Evolutionary conservation across 2,888 invertebrate genomes (phyloP), one percentile per base, ranked within the genome.

Genomic region (Lasioglossum malachurum): DNA sequence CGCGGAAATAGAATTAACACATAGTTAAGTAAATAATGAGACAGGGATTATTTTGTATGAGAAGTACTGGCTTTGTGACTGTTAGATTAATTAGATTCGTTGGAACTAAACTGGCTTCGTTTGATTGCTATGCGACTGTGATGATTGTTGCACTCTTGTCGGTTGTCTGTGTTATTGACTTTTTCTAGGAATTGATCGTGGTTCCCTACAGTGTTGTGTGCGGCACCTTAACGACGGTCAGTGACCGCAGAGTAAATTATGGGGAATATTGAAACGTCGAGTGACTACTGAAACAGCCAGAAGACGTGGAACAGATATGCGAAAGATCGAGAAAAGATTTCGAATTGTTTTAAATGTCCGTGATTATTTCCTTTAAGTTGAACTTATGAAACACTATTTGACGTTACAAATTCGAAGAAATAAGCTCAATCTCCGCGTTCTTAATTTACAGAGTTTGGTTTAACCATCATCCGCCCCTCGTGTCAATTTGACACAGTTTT

Each of bases 141-240:
- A 49, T 38, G 27, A 71, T 53, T 53, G 71, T 53, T 77, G n/a
- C 16, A 23, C n/a, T 27, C 35, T 49, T 23, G 60, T 10, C 71
- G 41, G n/a, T 71, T 71, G 71, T n/a, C 41, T 41, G 38, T 38
- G 69, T 69, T 23, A n/a, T 23, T 71, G 41, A 71, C 41, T 71
- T 41, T 23, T 41, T 41, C 41, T 19, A n/a, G 16, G 2, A n/a
- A 27, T 49, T 67, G 64, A 64, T 76, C 31, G 31, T 44, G 38
- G 4, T 49, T 35, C 53, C 23, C 2, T 35, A 49, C 12, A 44
- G 31, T 31, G 31, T 75, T 5, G 60, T 19, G 41, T 7, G 44
- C 19, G 27, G 27, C 19, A 57, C 60, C 60, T 27, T 14, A 75
- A 19, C 14, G 38, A 71, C 23, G 38, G n/a, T 38, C 23, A 41